Evolutionary conservation across 2,888 invertebrate genomes (phyloP).

Genomic region (Cyaniris semiargus): DNA sequence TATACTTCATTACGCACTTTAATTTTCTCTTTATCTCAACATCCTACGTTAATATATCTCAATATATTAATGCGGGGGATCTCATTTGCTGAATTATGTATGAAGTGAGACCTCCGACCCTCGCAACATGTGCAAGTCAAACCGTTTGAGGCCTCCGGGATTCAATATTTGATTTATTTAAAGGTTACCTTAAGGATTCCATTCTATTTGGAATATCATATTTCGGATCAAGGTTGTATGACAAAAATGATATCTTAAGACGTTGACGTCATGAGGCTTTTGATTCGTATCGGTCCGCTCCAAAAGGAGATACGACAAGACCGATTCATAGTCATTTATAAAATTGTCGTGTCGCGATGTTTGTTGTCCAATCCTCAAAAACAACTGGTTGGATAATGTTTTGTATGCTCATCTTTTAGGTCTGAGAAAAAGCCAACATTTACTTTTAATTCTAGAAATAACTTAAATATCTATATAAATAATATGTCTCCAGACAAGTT

Average conservation of each 20-base stretch:
- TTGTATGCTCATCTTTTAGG: too few relatives aligned
- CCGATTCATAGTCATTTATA: too few relatives aligned
- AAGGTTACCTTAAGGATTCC: constrained; percentile 7
- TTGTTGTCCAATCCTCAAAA: too few relatives aligned
- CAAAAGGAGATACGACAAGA: too few relatives aligned
- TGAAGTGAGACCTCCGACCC: constrained; percentile 11
- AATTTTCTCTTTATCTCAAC: neutral
- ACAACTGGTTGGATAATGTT: too few relatives aligned
- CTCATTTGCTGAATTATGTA: constrained; percentile 20
- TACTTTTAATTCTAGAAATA: too few relatives aligned
- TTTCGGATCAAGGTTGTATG: neutral
- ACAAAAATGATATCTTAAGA: neutral
- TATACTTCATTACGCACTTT: neutral
- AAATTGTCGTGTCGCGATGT: too few relatives aligned
- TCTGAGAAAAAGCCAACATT: too few relatives aligned
- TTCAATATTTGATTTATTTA: constrained; percentile 20
- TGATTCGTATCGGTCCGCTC: neutral
- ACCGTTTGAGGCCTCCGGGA: constrained; percentile 4
- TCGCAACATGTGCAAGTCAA: constrained; percentile 24
- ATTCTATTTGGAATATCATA: constrained; percentile 6
- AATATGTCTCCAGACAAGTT: too few relatives aligned
- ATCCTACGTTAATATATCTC: neutral
- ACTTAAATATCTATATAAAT: too few relatives aligned
- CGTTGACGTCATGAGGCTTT: neutral
- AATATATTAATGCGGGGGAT: neutral